phyloP scores from a whole-genome alignment of 2,113 vertebrate species.

The Toxostoma redivivum region DNA sequence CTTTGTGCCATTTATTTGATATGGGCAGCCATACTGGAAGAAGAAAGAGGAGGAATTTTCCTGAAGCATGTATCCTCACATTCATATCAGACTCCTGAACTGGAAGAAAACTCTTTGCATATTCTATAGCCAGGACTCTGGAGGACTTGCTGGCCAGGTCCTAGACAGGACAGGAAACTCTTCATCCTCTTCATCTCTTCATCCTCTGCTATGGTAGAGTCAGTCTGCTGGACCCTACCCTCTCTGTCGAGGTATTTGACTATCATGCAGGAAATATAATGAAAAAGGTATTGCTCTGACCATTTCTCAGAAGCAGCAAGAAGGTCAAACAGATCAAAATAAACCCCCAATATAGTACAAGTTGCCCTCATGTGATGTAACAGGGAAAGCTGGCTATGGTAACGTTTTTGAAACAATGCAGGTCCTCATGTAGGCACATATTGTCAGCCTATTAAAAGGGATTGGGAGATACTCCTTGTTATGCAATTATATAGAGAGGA shows the following conservation, averaged over 20 bases:
- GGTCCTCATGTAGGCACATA: rapidly evolving
- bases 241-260: neutral
- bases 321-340: neutral
- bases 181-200: neutral
- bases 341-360: rapidly evolving
- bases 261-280: neutral
- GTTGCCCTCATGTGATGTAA: neutral
- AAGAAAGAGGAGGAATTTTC: neutral
- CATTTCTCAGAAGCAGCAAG: neutral
- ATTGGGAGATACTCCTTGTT: neutral
- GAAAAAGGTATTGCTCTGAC: neutral
- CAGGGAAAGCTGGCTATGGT: neutral
- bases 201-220: neutral
- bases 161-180: neutral
- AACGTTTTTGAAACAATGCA: neutral
- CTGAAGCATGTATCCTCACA: neutral
- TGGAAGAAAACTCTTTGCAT: neutral
- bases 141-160: neutral
- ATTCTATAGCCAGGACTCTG: neutral
- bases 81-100: neutral
- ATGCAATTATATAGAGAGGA: neutral
- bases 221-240: neutral
- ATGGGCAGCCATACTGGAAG: rapidly evolving
- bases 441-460: neutral
- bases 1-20: neutral